Evolutionary conservation across 1,140 invertebrate genomes (phyloP).

Genomic region (Polypedilum vanderplanki): DNA sequence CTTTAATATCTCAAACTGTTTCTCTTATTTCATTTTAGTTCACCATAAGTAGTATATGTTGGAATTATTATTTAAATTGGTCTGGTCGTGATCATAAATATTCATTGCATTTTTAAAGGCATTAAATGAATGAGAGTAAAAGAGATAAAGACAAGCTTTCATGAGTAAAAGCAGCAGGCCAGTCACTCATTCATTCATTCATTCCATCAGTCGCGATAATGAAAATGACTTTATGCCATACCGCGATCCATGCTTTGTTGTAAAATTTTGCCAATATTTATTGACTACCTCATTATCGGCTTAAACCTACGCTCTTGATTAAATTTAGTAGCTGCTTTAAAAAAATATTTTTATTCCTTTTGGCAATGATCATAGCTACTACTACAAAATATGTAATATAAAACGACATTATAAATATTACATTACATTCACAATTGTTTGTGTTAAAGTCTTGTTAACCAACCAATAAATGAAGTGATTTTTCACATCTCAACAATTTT

Average conservation of each 20-base stretch:
- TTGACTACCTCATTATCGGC: neutral
- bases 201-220: neutral
- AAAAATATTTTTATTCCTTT: neutral
- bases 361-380: neutral
- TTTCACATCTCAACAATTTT: neutral
- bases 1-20: neutral
- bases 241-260: too few relatives aligned
- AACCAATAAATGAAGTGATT: neutral
- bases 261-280: neutral
- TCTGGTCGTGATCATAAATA: slow-evolving; percentile 7
- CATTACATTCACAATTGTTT: slow-evolving; percentile 8
- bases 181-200: neutral
- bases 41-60: neutral
- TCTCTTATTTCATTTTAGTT: neutral
- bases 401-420: neutral
- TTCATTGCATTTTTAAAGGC: neutral
- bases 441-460: neutral
- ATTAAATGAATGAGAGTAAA: neutral
- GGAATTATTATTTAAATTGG: slow-evolving; percentile 1
- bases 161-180: neutral
- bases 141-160: neutral
- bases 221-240: neutral
- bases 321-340: neutral
- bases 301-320: neutral
- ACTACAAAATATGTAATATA: neutral